Base-by-base conservation (phyloP, 2,797 vertebrate species). In the Benthosema pterotum region DNA sequence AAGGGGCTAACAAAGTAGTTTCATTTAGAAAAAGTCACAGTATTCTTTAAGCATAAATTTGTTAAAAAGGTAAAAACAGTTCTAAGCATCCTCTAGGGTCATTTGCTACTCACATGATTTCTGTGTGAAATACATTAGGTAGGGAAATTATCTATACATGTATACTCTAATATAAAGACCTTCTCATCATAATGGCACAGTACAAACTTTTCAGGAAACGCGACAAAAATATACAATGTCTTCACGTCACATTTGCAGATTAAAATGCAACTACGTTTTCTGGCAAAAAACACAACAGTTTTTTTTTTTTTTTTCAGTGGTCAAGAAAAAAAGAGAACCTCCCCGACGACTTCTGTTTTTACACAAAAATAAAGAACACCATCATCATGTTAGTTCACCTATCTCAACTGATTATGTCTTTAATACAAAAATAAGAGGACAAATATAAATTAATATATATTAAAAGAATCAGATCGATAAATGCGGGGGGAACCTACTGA, bases 381-480 rank as follows among this genome's bases (percentile, higher is more conserved):
- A 92, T 89, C 84, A 92, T 89, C 93, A 94, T 90, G 94, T 99
- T 98, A 99, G 96, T 97, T 93, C 72, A 86, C 83, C 95, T 97
- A 96, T 92, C 90, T 93, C 91, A 91, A 94, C 93, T 93, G 85
- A 94, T 94, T 93, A 92, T 94, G 89, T 87, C 87, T 94, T 93
- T 92, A 93, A 92, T 96, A 97, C 93, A 97, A 96, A 97, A 96
- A 97, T 97, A 97, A 95, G 89, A 94, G 94, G 94, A 97, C 92
- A 96, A 97, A 97, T 97, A 99, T 99, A 99, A 99, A 99, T 99
- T 99, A 99, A 98, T 99, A 98, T 98, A 99, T 98, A 99, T 99
- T 98, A 98, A 98, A 96, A 95, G 94, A 96, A 93, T 92, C 87
- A 94, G 93, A 93, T 93, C 89, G 94, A 94, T 93, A 95, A 94